phyloP scores from a whole-genome alignment of 2,113 vertebrate genomes.

The Taxidea taxus region DNA sequence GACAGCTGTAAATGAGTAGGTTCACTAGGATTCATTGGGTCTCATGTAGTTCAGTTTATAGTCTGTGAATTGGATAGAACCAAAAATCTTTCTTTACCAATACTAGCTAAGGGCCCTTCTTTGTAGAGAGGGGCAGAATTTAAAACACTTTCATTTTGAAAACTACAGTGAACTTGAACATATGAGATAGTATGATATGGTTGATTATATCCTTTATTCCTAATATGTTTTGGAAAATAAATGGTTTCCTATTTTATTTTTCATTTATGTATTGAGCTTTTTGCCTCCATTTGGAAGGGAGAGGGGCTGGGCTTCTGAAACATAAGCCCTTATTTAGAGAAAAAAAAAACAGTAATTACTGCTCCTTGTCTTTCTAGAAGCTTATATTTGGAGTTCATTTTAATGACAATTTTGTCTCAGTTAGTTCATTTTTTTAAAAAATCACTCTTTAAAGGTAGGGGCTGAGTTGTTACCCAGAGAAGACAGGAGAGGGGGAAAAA shows the following conservation, averaged over 20 bases:
- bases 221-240: neutral
- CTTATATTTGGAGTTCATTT: neutral
- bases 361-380: constrained; percentile 23
- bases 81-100: neutral
- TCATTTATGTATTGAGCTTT: neutral
- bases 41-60: neutral
- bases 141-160: neutral
- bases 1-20: neutral
- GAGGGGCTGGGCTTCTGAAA: neutral
- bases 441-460: neutral
- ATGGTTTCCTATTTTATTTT: neutral
- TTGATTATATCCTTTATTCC: neutral
- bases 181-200: neutral
- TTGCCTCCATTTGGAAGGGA: neutral
- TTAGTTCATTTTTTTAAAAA: neutral
- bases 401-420: neutral
- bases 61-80: neutral
- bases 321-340: neutral
- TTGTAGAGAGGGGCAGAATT: neutral
- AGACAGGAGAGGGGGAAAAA: neutral
- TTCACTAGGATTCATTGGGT: neutral
- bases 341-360: neutral
- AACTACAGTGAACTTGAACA: neutral
- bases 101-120: neutral
- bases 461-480: neutral